Evolutionary conservation across 2,797 vertebrate species (phyloP), one percentile per base, ranked within the genome.

Genomic region (Siniperca undulata): DNA sequence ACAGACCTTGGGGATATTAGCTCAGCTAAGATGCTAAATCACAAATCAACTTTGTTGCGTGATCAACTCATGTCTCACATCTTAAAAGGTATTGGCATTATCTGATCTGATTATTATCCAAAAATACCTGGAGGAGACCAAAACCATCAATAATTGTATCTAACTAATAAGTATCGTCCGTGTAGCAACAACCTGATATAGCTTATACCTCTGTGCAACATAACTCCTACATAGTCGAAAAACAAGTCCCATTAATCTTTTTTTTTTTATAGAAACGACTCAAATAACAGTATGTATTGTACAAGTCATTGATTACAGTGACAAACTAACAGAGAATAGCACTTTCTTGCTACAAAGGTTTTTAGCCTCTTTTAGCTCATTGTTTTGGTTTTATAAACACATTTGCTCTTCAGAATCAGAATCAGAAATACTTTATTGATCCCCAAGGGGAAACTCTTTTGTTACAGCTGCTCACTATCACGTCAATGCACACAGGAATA

Each of bases 1-100:
- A 88, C 77, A 11, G 56, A 36, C 58, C 11, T 60, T 17, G 0
- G 22, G 78, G 76, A 68, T 9, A 44, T 71, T 12, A 70, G 60
- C 56, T 71, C 48, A 61, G 79, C 53, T 60, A 56, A 48, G 27
- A 73, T 19, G 42, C 36, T 8, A 14, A 59, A 64, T 62, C n/a
- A 34, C 50, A 36, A 59, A 27, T 27, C 27, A 27, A 22, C 20
- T 14, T 4, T 22, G 42, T 73, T 40, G 27, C 8, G 2, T 20
- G 7, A n/a, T 67, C 24, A 65, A 3, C 13, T 3, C 11, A 19
- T 4, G 10, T 36, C 14, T 59, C 24, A n/a, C 7, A 53, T 16
- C 9, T 34, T 20, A 40, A 5, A 11, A 17, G 17, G 6, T 11
- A 22, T 2, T 1, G 16, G 27, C 7, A 27, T 22, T 34, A 71